Percentiles rank a stretch among this genome's conserved stretches.
Evolutionary conservation across 1,140 invertebrate genomes (phyloP).

Genomic region (Temnothorax nylanderi): DNA sequence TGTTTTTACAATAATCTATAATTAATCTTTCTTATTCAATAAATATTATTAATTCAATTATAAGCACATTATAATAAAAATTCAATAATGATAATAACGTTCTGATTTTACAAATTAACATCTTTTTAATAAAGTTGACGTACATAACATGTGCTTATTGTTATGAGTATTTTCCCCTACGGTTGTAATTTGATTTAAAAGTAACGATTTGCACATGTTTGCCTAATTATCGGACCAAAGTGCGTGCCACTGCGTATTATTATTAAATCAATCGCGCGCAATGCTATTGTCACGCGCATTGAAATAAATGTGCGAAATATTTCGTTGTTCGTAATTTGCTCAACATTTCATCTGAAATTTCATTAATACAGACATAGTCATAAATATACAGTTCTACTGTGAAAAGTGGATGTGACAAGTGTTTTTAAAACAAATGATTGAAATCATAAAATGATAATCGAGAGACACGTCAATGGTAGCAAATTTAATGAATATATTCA

Average conservation of each 20-base stretch:
- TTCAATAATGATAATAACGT: not conserved
- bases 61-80: not conserved
- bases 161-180: not conserved
- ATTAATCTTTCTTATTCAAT: not conserved
- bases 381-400: not conserved
- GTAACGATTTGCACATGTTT: constrained; percentile 13
- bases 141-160: not conserved
- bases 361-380: constrained; percentile 27
- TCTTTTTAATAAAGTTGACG: not conserved
- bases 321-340: constrained; percentile 29
- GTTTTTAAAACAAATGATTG: constrained; percentile 11
- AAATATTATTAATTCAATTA: constrained; percentile 25
- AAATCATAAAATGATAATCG: constrained; percentile 21
- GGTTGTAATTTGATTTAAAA: constrained; percentile 25
- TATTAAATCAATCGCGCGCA: constrained; percentile 41
- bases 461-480: not conserved
- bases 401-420: constrained; percentile 10
- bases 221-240: constrained; percentile 24
- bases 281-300: not conserved
- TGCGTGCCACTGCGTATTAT: constrained; percentile 25
- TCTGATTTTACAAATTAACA: not conserved
- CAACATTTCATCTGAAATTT: constrained; percentile 23
- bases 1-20: not conserved
- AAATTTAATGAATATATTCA: constrained; percentile 2
- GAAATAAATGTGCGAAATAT: constrained; percentile 44